Percentiles rank a stretch among this genome's conserved stretches.
phyloP scores from a whole-genome alignment of 2,797 vertebrate genomes.

The Helarctos malayanus region DNA sequence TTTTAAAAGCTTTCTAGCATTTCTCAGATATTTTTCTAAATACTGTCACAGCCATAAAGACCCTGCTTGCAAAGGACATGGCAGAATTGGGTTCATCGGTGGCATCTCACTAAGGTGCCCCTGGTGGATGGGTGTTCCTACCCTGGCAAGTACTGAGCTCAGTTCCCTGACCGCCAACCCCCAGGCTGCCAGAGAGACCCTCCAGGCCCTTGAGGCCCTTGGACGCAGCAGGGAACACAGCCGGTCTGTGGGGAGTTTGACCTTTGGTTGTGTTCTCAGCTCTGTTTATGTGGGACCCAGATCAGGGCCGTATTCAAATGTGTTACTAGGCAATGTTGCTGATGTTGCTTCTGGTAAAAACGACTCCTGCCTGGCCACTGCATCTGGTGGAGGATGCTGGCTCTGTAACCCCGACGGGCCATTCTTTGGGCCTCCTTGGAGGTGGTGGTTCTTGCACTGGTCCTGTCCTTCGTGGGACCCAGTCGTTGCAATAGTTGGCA shows the following conservation, averaged over 20 bases:
- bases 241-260: neutral
- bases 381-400: accelerated
- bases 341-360: neutral
- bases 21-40: neutral
- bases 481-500: neutral
- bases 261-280: neutral
- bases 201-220: too few species aligned
- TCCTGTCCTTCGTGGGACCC: neutral
- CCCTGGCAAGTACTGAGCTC: neutral
- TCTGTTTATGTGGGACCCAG: neutral
- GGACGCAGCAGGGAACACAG: neutral
- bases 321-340: neutral
- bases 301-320: neutral
- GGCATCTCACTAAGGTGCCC: neutral
- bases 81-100: neutral
- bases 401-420: too few species aligned
- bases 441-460: neutral
- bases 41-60: neutral
- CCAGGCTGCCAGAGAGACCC: too few species aligned
- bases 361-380: too few species aligned
- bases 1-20: neutral
- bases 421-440: neutral
- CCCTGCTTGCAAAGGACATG: neutral
- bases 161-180: neutral
- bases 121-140: accelerated